Conservation (phyloP, 2,797 vertebrate genomes). For the Gymnoscopelus microlampas region DNA sequence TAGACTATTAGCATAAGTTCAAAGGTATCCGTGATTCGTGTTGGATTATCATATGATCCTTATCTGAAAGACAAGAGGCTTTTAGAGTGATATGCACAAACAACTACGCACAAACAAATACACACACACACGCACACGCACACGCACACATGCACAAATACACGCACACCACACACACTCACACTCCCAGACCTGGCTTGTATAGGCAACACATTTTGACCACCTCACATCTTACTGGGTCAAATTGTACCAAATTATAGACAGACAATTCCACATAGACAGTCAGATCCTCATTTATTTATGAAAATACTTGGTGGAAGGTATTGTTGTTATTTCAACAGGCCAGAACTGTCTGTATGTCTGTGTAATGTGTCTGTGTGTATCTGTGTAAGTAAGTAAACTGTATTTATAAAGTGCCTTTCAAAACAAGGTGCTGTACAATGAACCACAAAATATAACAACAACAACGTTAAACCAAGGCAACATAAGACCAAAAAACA, state of each 20-base stretch:
- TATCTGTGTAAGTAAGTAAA: neutral
- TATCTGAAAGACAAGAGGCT: conserved; percentile 45
- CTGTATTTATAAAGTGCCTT: no score
- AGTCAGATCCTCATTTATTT: no score
- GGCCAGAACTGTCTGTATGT: neutral
- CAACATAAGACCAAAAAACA: no score
- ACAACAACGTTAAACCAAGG: no score
- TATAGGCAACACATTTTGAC: no score
- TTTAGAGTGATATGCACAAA: conserved; percentile 11
- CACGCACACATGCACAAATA: conserved; percentile 1
- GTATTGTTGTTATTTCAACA: neutral
- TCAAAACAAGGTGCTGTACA: no score
- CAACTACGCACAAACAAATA: conserved; percentile 18
- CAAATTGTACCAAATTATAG: no score
- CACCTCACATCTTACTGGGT: no score
- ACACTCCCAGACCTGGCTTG: no score
- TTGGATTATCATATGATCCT: conserved; percentile 27
- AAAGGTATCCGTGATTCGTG: conserved; percentile 48
- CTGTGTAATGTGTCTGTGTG: neutral
- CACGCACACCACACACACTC: neutral
- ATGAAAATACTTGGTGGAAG: neutral
- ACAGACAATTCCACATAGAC: no score
- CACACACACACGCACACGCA: conserved; percentile 9
- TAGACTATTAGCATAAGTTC: conserved; percentile 61
- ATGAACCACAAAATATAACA: no score